Evolutionary conservation across 2,113 vertebrate genomes (phyloP), one percentile per base, ranked within the genome.

Genomic region (Microtus montanus): DNA sequence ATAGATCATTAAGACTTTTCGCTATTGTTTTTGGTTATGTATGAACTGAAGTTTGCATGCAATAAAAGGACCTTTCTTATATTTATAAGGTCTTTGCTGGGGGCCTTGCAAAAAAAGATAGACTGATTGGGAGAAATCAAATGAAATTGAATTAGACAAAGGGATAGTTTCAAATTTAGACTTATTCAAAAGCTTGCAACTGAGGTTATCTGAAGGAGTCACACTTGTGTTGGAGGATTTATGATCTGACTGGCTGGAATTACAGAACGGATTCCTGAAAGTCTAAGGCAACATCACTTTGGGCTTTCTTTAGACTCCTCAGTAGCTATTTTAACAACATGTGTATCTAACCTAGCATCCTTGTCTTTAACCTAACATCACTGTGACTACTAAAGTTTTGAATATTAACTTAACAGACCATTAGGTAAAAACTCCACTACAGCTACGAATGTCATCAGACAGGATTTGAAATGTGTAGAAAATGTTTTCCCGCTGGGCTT

Each of bases 1-100:
- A 95, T 74, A 97, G 26, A 26, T 97, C 64, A 97, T 94, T 90
- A 75, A 91, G 44, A 61, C 1, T 75, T 96, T 92, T 12, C 47
- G 58, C 96, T 73, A 22, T 95, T 71, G 70, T 97, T 83, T 87
- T 79, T n/a, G 19, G 15, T 79, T 82, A 7, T 52, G 88, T 74
- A 44, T 95, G 38, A 95, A 49, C 94, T 96, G 82, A 95, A 94
- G 74, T 90, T 58, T 90, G 13, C 47, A 61, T 26, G 86, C 14
- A 41, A 58, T 8, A 38, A 38, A 92, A 85, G 82, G 13, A 68
- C 19, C 3, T 52, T 75, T 20, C 28, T 30, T 58, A 44, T 41
- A 28, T 38, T 91, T 83, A 22, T 44, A 77, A 58, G 33, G 38
- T 91, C 49, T 83, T 28, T 14, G 38, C 19, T 41, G 1, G 9